Conservation (phyloP, 2,797 vertebrate species). For the Cuculus canorus region DNA sequence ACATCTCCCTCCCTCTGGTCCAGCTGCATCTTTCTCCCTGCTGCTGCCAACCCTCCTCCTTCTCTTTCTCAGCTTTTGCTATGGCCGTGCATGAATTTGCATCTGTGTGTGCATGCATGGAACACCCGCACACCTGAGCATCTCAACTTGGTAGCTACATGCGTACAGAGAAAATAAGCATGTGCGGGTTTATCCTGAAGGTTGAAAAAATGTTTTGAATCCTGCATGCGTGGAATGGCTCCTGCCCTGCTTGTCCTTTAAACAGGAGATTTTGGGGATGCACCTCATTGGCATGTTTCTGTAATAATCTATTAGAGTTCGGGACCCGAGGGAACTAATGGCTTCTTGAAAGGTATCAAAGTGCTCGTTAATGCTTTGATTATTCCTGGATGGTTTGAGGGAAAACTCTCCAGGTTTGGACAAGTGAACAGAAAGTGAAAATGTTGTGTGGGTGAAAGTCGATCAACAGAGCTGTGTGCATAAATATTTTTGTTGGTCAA, state of each 20-base stretch:
- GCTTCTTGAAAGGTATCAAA: neutral
- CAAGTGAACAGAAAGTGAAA: neutral
- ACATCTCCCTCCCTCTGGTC: too few species aligned
- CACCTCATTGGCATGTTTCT: neutral
- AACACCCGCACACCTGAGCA: neutral
- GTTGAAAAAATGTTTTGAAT: neutral
- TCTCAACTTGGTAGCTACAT: fast-evolving
- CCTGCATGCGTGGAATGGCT: neutral
- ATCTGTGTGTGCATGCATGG: neutral
- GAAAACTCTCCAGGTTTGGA: neutral
- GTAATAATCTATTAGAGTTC: neutral
- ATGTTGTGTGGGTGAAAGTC: neutral
- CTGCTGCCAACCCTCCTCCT: neutral
- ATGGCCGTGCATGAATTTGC: neutral
- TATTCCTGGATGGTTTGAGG: neutral
- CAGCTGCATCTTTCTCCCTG: neutral
- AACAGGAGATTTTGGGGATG: neutral
- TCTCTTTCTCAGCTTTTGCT: neutral
- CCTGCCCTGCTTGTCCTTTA: neutral
- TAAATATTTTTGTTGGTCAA: neutral
- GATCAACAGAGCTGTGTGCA: neutral
- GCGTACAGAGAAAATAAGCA: fast-evolving
- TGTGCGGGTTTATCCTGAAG: fast-evolving
- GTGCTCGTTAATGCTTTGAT: neutral
- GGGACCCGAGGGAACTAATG: neutral